phyloP scores from a whole-genome alignment of 2,113 vertebrate species.

The Brachyistius frenatus region DNA sequence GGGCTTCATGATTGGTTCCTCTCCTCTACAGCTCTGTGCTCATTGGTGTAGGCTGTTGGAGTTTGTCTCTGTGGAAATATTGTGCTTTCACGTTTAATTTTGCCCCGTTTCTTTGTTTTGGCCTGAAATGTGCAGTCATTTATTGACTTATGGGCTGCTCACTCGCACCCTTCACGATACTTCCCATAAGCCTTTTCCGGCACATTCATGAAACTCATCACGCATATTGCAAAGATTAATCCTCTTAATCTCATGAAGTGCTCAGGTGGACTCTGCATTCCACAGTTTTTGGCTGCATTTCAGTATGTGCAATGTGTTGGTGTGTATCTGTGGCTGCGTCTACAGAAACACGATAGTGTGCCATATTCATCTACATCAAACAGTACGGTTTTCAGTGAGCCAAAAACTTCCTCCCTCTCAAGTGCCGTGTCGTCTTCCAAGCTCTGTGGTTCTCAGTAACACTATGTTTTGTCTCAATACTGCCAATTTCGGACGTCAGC shows the following conservation, averaged over 20 bases:
- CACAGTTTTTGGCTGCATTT: slow-evolving; percentile 44
- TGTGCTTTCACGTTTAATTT: slow-evolving; percentile 36
- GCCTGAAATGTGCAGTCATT: slow-evolving; percentile 32
- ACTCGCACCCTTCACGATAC: slow-evolving; percentile 9
- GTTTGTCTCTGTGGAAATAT: slow-evolving; percentile 68
- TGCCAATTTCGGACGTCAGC: slow-evolving; percentile 20
- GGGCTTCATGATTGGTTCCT: slow-evolving; percentile 55
- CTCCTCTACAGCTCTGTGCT: slow-evolving; percentile 31
- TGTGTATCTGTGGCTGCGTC: slow-evolving; percentile 6
- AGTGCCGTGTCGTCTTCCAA: background rate
- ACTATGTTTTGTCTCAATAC: background rate
- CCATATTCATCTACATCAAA: slow-evolving; percentile 42
- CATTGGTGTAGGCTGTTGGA: slow-evolving; percentile 49
- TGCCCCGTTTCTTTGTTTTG: background rate
- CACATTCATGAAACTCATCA: slow-evolving; percentile 67
- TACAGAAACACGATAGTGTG: slow-evolving; percentile 6
- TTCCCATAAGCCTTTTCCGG: slow-evolving; percentile 39
- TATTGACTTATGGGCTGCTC: slow-evolving; percentile 11
- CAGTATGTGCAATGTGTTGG: background rate
- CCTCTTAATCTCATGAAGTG: slow-evolving; percentile 69
- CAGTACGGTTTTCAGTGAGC: background rate
- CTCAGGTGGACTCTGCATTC: slow-evolving; percentile 58
- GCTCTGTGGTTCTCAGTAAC: slow-evolving; percentile 14
- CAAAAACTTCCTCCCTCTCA: background rate
- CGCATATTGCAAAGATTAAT: slow-evolving; percentile 68